Percentiles rank a stretch among this genome's conserved stretches.
These are phyloP conservation scores for Bursaphelenchus mucronatus DNA, from an alignment of 1,140 invertebrate species.

Conservation along the genomic window DNA sequence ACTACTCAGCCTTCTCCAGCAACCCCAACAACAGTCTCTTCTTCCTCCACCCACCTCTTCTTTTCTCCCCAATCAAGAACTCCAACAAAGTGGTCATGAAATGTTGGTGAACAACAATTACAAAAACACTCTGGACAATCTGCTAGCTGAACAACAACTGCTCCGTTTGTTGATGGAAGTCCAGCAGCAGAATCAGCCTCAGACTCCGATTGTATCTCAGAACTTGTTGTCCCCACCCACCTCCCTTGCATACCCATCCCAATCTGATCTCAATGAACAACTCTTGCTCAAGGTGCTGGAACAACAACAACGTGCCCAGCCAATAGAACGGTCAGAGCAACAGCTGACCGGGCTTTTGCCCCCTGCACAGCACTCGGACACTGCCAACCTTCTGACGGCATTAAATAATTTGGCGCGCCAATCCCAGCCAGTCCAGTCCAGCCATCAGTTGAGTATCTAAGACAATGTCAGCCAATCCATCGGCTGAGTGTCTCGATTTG, in stretches of 20 bases:
- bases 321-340: not conserved
- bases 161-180: constrained; percentile 8
- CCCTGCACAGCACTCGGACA: not conserved
- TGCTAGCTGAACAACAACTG: constrained; percentile 17
- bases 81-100: not conserved
- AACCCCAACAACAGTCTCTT: not conserved
- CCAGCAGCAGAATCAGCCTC: constrained; percentile 8
- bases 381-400: not conserved
- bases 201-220: not conserved
- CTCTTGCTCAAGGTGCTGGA: not conserved
- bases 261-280: no score
- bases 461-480: no score
- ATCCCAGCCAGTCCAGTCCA: not conserved
- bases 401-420: constrained; percentile 12
- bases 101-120: constrained; percentile 13
- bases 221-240: not conserved
- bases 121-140: constrained; percentile 10
- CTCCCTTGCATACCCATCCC: not conserved
- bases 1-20: no score
- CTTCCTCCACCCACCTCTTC: not conserved
- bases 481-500: no score
- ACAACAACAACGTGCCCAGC: not conserved
- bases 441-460: no score
- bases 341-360: not conserved
- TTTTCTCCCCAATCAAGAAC: not conserved